Conservation (phyloP, 37 sponge, comb jelly and placozoan species). For the Ianthella basta region DNA sequence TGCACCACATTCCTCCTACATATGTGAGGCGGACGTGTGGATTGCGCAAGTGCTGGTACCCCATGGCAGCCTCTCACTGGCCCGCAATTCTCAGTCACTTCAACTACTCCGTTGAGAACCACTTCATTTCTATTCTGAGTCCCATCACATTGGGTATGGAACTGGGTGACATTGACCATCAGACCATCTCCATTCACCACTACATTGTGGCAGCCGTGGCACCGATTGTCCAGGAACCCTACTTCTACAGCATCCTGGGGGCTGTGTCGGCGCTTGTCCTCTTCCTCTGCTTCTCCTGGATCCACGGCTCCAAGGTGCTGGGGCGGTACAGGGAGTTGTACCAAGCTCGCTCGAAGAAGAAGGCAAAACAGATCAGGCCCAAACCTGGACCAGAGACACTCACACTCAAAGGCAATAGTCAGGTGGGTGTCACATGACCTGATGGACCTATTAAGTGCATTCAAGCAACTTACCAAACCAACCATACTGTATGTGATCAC, state of each 20-base stretch:
- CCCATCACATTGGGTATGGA: conserved; percentile 68
- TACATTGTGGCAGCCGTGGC: not conserved
- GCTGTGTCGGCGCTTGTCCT: not conserved
- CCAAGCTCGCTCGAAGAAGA: not conserved
- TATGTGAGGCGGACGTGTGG: conserved; percentile 3
- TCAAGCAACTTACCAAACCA: too few relatives aligned
- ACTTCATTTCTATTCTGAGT: conserved; percentile 74
- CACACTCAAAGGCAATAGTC: conserved; percentile 11
- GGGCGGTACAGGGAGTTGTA: not conserved
- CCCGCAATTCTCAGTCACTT: conserved; percentile 52
- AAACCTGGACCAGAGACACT: conserved; percentile 11
- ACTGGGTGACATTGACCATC: conserved; percentile 31
- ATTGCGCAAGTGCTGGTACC: conserved; percentile 64
- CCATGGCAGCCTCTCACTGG: conserved; percentile 83
- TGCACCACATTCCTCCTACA: not conserved
- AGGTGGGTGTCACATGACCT: conserved; percentile 21
- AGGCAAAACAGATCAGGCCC: conserved; percentile 10
- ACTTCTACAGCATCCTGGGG: conserved; percentile 20
- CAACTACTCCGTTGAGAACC: conserved; percentile 30
- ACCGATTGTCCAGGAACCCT: not conserved
- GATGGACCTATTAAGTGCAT: not conserved
- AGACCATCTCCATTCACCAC: not conserved
- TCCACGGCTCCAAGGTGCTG: conserved; percentile 9
- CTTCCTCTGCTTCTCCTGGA: conserved; percentile 32
- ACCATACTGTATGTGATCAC: too few relatives aligned